These are phyloP conservation scores for Zoanthus sansibaricus DNA, from an alignment of 92 coral and sea anemone genomes.

Conservation along the genomic window DNA sequence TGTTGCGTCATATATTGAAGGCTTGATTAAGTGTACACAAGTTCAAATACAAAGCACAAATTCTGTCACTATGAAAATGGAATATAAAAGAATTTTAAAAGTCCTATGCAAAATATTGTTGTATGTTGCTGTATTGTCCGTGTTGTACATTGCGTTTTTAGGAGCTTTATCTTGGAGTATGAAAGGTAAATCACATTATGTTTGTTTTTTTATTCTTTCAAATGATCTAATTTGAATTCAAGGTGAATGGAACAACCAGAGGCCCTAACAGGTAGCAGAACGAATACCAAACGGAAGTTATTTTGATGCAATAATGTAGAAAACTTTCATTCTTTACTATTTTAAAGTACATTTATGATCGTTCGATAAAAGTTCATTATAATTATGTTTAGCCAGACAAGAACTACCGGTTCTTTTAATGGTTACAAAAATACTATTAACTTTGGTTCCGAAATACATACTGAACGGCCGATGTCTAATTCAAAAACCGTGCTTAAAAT, in stretches of 20 bases:
- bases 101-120: background rate
- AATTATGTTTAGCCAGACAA: no score
- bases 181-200: background rate
- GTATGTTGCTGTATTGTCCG: background rate
- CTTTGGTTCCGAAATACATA: no score
- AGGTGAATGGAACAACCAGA: background rate
- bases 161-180: background rate
- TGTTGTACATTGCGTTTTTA: background rate
- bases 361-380: no score
- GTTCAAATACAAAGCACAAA: background rate
- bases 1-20: background rate
- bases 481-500: no score
- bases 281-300: background rate
- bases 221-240: background rate
- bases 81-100: background rate
- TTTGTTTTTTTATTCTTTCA: background rate
- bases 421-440: no score
- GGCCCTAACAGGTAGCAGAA: background rate
- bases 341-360: no score
- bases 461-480: no score
- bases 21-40: background rate
- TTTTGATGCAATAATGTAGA: background rate
- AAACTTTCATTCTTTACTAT: background rate
- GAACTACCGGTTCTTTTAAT: no score
- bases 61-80: background rate